These are phyloP conservation scores for Micrastur ruficollis DNA, from an alignment of 2,797 vertebrate genomes.

Conservation along the genomic window DNA sequence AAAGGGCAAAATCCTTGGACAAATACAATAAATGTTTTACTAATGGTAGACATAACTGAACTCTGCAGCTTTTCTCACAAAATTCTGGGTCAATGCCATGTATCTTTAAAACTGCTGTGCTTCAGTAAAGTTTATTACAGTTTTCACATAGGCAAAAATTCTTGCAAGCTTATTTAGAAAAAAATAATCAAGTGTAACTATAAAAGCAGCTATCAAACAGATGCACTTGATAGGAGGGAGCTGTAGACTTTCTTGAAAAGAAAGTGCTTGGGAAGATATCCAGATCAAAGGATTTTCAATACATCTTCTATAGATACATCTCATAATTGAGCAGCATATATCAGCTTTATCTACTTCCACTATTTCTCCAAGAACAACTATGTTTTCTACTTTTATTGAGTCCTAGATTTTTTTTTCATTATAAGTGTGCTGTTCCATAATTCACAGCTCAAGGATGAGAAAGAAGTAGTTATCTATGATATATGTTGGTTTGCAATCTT, in stretches of 20 bases:
- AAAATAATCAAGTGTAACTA: not conserved
- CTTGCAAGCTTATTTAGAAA: not conserved
- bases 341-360: not conserved
- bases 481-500: not conserved
- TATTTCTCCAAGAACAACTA: not conserved
- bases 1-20: not conserved
- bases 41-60: not conserved
- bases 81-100: not conserved
- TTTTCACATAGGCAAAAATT: not conserved
- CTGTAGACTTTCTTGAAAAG: not conserved
- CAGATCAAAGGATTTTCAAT: not conserved
- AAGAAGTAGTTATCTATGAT: not conserved
- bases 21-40: not conserved
- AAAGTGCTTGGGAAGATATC: not conserved
- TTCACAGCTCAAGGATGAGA: not conserved
- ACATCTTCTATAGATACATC: not conserved
- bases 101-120: not conserved
- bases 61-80: not conserved
- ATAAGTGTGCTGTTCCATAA: not conserved
- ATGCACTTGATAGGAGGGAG: not conserved
- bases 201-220: not conserved
- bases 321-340: not conserved
- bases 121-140: not conserved
- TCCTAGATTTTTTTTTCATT: not conserved
- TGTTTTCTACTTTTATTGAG: not conserved